Evolutionary conservation across 2,797 vertebrate species (phyloP).

Genomic region (Gorsachius magnificus): DNA sequence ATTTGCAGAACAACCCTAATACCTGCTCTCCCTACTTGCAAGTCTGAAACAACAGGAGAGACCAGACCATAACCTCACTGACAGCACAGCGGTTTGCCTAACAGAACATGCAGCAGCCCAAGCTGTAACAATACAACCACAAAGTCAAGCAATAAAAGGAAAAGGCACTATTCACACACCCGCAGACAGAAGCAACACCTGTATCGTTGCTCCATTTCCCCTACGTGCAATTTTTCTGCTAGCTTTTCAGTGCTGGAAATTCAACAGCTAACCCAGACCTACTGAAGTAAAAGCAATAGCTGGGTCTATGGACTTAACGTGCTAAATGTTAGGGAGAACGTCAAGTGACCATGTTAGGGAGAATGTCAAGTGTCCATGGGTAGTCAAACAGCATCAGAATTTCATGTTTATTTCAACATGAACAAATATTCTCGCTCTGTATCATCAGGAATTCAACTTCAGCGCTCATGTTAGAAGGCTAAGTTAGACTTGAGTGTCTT

Average conservation of each 20-base stretch:
- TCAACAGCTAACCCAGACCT: not conserved
- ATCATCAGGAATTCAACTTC: not conserved
- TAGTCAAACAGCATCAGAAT: not conserved
- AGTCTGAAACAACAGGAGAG: not conserved
- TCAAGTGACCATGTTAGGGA: not conserved
- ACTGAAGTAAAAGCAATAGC: not conserved
- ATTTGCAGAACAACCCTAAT: constrained; percentile 46
- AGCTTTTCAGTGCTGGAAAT: not conserved
- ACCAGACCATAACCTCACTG: not conserved
- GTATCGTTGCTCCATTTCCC: not conserved
- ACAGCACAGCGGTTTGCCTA: not conserved
- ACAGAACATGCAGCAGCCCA: not conserved
- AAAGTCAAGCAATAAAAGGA: not conserved
- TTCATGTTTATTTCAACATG: not conserved
- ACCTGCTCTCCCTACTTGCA: not conserved
- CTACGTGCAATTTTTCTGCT: not conserved
- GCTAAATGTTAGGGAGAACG: not conserved
- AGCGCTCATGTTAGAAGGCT: not conserved
- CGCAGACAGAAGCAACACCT: not conserved
- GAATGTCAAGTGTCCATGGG: not conserved
- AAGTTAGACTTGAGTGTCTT: not conserved
- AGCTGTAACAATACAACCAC: not conserved
- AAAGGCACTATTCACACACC: accelerated
- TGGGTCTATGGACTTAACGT: not conserved
- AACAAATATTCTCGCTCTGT: not conserved